Conservation (phyloP, 2,797 vertebrate species). For the Pristis pectinata region DNA sequence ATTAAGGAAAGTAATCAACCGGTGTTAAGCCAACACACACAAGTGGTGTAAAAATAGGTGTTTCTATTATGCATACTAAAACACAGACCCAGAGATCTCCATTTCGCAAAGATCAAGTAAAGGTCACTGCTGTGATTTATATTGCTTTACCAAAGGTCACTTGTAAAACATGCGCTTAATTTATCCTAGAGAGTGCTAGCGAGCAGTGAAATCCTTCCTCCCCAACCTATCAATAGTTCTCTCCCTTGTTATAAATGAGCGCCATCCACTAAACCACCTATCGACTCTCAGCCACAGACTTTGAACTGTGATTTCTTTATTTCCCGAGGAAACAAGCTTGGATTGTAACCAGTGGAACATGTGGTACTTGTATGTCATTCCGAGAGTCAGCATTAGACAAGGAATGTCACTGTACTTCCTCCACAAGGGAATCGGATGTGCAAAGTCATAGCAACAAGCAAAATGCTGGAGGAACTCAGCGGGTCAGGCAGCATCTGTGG, state of each 20-base stretch:
- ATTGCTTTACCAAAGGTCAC: neutral
- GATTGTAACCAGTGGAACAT: neutral
- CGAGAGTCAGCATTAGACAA: neutral
- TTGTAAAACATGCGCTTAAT: constrained; percentile 5
- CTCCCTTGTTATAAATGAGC: neutral
- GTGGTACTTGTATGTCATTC: neutral
- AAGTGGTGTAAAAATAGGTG: neutral
- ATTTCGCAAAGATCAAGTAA: neutral
- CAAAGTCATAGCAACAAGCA: too few species aligned
- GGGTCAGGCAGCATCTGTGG: too few species aligned
- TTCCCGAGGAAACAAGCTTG: neutral
- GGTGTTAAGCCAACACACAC: neutral
- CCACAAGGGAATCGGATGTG: too few species aligned
- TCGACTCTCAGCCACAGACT: neutral
- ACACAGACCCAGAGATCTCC: neutral
- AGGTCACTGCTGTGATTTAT: neutral
- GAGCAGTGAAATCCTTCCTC: neutral
- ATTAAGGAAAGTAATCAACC: neutral
- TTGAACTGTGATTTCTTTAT: neutral
- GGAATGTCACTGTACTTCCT: neutral
- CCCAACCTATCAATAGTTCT: neutral
- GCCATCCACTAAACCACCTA: neutral
- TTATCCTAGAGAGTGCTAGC: neutral
- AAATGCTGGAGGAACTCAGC: too few species aligned
- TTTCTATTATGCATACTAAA: neutral